A percentile compares a stretch with the other conserved stretches of the same genome.
These are phyloP conservation scores for Eueremaeus valkanovi DNA, from an alignment of 2,888 invertebrate genomes.

Conservation along the genomic window DNA sequence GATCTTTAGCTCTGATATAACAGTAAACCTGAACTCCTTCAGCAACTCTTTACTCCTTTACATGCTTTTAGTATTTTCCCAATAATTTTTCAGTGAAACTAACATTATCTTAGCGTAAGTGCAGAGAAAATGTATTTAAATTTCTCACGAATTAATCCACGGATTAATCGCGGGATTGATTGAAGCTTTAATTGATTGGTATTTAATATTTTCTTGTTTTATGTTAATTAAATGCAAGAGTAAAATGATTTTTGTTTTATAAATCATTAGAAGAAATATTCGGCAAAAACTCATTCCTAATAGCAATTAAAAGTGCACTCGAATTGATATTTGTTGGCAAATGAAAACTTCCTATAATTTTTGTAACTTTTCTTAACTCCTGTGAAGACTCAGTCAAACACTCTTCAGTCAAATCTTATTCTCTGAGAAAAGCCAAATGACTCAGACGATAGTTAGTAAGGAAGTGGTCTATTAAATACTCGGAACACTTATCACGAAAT, in stretches of 20 bases:
- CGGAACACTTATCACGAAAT: too few relatives aligned
- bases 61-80: background rate
- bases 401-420: too few relatives aligned
- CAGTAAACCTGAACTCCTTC: constrained; percentile 4
- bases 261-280: background rate
- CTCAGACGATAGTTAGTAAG: too few relatives aligned
- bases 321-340: too few relatives aligned
- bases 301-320: too few relatives aligned
- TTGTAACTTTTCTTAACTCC: too few relatives aligned
- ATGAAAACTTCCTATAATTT: too few relatives aligned
- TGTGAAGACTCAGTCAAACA: too few relatives aligned
- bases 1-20: background rate
- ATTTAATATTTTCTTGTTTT: too few relatives aligned
- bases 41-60: background rate
- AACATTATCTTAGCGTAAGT: background rate
- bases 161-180: background rate
- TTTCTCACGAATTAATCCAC: constrained; percentile 2
- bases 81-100: background rate
- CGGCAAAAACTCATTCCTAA: too few relatives aligned
- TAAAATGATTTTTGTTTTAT: background rate
- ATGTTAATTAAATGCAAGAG: background rate
- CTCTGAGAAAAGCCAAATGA: too few relatives aligned
- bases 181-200: background rate
- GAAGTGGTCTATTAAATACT: too few relatives aligned
- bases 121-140: background rate